Evolutionary conservation across 1,140 invertebrate genomes (phyloP).

Genomic region (Onthophagus taurus): DNA sequence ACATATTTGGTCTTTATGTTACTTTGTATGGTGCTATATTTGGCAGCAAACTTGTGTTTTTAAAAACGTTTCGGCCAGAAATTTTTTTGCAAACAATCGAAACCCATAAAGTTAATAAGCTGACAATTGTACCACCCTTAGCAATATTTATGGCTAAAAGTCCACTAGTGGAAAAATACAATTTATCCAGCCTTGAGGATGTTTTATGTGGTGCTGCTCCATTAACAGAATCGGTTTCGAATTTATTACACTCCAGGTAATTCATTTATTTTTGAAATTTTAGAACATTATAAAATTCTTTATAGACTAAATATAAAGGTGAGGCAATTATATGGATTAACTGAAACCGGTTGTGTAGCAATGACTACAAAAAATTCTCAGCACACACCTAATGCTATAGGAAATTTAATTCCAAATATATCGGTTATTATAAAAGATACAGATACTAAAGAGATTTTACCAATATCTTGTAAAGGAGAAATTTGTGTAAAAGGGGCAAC

Average conservation of each 20-base stretch:
- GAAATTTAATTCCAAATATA: constrained; percentile 42
- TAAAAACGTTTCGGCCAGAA: constrained; percentile 44
- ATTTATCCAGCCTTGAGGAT: constrained; percentile 37
- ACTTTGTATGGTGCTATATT: constrained; percentile 15
- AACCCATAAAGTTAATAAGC: constrained; percentile 44
- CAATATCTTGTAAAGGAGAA: constrained; percentile 53
- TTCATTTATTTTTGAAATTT: constrained; percentile 12
- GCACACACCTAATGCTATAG: constrained; percentile 2
- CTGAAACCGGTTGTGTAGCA: background rate
- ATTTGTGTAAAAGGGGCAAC: constrained; percentile 54
- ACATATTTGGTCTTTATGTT: constrained; percentile 22
- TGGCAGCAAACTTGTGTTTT: constrained; percentile 23
- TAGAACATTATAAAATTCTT: no score
- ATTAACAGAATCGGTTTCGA: constrained; percentile 35
- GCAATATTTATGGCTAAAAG: constrained; percentile 47
- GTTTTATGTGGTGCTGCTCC: constrained; percentile 43
- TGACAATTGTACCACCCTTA: constrained; percentile 47
- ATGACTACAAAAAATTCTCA: background rate
- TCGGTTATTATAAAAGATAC: constrained; percentile 50
- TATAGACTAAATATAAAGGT: background rate
- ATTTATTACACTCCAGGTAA: constrained; percentile 34
- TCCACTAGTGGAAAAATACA: constrained; percentile 36
- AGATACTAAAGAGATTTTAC: constrained; percentile 48
- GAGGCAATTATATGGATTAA: background rate
- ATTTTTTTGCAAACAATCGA: constrained; percentile 33